These are phyloP conservation scores for Calycopis cecrops DNA, from an alignment of 1,140 invertebrate species.

Conservation along the genomic window DNA sequence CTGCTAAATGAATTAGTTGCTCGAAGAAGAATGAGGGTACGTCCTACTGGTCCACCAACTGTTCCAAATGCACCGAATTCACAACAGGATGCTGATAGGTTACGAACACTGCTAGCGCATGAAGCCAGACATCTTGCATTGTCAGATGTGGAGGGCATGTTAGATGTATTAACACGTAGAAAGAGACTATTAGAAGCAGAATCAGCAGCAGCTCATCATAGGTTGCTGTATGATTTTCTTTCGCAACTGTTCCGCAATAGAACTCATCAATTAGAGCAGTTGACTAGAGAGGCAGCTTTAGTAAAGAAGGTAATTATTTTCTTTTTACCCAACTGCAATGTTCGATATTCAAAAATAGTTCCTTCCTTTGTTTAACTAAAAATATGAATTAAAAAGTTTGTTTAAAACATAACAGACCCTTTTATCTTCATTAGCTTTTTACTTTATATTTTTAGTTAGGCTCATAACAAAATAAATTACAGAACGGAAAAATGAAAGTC, in stretches of 20 bases:
- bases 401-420: no score
- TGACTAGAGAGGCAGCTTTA: constrained; percentile 83
- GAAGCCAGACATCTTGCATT: constrained; percentile 84
- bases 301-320: constrained; percentile 66
- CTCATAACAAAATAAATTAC: no score
- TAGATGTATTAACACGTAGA: constrained; percentile 86
- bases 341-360: neutral
- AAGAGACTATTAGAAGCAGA: constrained; percentile 89
- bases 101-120: constrained; percentile 78
- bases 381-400: no score
- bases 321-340: neutral
- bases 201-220: constrained; percentile 85
- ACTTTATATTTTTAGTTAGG: no score
- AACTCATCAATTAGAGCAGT: constrained; percentile 81
- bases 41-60: constrained; percentile 36
- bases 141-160: constrained; percentile 87
- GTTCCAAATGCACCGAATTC: constrained; percentile 7
- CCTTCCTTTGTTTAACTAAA: no score
- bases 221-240: constrained; percentile 90
- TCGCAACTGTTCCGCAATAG: constrained; percentile 85
- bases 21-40: constrained; percentile 79
- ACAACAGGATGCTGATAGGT: neutral
- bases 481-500: no score
- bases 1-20: constrained; percentile 87
- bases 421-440: no score